phyloP scores from a whole-genome alignment of 1,140 invertebrate species.

The Lerema accius region DNA sequence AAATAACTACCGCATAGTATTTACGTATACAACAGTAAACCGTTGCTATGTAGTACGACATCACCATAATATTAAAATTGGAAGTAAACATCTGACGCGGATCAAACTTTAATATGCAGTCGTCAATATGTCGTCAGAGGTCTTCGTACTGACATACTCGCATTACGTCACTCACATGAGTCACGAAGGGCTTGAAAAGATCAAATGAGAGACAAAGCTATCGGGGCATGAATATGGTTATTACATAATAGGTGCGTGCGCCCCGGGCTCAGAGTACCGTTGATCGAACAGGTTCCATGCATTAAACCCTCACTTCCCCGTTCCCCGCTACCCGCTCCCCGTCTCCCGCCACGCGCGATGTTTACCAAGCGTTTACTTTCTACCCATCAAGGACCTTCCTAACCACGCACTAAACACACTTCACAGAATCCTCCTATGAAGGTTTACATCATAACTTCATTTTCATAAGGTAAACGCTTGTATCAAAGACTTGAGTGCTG shows the following conservation, averaged over 20 bases:
- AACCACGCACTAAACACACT: slow-evolving; percentile 42
- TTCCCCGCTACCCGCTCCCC: slow-evolving; percentile 37
- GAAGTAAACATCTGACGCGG: too few species aligned
- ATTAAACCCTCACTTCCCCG: slow-evolving; percentile 41
- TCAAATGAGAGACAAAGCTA: slow-evolving; percentile 46
- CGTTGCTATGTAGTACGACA: too few species aligned
- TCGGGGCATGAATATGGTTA: slow-evolving; percentile 69
- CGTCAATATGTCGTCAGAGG: not conserved
- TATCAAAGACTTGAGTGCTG: too few species aligned
- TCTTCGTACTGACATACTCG: not conserved
- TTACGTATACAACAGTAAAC: too few species aligned
- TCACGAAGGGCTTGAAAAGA: slow-evolving; percentile 6
- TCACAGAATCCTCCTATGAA: slow-evolving; percentile 1
- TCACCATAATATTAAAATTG: too few species aligned
- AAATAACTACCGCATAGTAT: too few species aligned
- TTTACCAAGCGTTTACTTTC: slow-evolving; percentile 76
- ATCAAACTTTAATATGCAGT: too few species aligned
- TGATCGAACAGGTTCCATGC: slow-evolving; percentile 73
- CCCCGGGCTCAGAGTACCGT: slow-evolving; percentile 69
- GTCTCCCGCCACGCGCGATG: slow-evolving; percentile 47
- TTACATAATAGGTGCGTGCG: slow-evolving; percentile 79
- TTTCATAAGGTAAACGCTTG: too few species aligned
- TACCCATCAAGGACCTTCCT: slow-evolving; percentile 75
- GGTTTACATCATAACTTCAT: too few species aligned
- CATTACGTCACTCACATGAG: slow-evolving; percentile 13